Base-by-base conservation (phyloP, 2,797 vertebrate species). In the Taenioides sp. region DNA sequence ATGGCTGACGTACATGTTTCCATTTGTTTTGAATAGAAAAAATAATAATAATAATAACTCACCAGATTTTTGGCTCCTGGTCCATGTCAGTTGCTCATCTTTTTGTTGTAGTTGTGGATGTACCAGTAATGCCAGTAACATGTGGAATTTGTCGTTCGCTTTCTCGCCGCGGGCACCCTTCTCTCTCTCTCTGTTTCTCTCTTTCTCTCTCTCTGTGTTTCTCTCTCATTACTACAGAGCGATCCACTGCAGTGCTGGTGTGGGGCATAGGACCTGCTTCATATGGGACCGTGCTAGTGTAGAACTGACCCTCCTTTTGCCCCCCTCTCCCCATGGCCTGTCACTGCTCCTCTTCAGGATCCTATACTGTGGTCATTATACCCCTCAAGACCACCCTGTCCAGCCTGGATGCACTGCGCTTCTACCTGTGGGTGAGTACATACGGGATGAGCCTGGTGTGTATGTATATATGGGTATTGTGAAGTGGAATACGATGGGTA, bases 361-460 rank as follows among this genome's bases (percentile, higher is more conserved):
- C 93, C 78, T 96, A 96, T 84, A 94, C 91, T 7, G 91, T 95
- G 84, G 92, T 94, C 50, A 91, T 95, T 81, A 83, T 95, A 73
- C 95, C 95, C 0, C 89, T 95, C 62, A 92, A 79, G 88, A 95
- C 81, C 71, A 91, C 85, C 87, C 87, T 94, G 63, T 79, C 83
- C 88, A 93, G 93, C 74, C 87, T 88, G 87, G 94, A 95, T 37
- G 93, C 93, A 0, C 85, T 94, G 34, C 91, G 82, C 73, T 94
- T 93, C 92, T 95, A 93, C 84, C 80, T 94, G 81, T 94, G 94
- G 95, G 95, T 96, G 88, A 94, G 74, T 17, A 62, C 12, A 17
- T 37, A 10, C 7, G 9, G 34, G 59, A 43, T 14, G 23, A 66
- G 34, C 60, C 2, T 37, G 34, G 7, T 7, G 31, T 34, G 7